A percentile compares a stretch with the other conserved stretches of the same genome.
Evolutionary conservation across 2,797 vertebrate genomes (phyloP).

Genomic region (Eulemur mongoz): DNA sequence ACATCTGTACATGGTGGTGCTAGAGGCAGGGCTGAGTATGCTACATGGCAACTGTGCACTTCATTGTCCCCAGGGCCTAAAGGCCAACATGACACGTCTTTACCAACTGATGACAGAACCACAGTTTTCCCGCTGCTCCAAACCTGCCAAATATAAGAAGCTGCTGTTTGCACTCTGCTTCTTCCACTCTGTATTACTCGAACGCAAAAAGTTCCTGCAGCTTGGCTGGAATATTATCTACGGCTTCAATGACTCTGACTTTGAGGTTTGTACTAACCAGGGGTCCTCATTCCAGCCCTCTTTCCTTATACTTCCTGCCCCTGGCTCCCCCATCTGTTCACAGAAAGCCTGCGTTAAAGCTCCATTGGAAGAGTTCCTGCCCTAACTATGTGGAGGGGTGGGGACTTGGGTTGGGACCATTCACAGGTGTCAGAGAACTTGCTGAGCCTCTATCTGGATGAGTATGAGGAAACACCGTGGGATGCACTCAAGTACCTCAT

Average conservation of each 20-base stretch:
- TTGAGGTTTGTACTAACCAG: conserved; percentile 86
- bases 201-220: conserved; percentile 93
- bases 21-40: not conserved
- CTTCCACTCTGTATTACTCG: conserved; percentile 93
- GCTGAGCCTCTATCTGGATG: conserved; percentile 92
- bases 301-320: not conserved
- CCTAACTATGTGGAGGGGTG: not conserved
- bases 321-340: not conserved
- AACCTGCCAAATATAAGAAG: conserved; percentile 88
- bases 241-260: conserved; percentile 93
- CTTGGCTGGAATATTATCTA: conserved; percentile 95
- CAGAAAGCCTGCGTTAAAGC: not conserved
- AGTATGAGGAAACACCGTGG: conserved; percentile 93
- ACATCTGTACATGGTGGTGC: not conserved
- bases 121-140: conserved; percentile 89
- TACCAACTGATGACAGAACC: conserved; percentile 90
- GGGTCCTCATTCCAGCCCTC: not conserved
- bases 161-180: conserved; percentile 94
- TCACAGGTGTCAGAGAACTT: conserved; percentile 92
- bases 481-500: conserved; percentile 93
- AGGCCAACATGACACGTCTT: conserved; percentile 93
- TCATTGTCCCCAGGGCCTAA: conserved; percentile 88
- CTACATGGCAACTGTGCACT: not conserved
- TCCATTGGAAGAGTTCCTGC: not conserved
- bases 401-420: not conserved